These are phyloP conservation scores for Rhopalosiphum nymphaeae DNA, from an alignment of 2,888 invertebrate genomes.

Conservation along the genomic window DNA sequence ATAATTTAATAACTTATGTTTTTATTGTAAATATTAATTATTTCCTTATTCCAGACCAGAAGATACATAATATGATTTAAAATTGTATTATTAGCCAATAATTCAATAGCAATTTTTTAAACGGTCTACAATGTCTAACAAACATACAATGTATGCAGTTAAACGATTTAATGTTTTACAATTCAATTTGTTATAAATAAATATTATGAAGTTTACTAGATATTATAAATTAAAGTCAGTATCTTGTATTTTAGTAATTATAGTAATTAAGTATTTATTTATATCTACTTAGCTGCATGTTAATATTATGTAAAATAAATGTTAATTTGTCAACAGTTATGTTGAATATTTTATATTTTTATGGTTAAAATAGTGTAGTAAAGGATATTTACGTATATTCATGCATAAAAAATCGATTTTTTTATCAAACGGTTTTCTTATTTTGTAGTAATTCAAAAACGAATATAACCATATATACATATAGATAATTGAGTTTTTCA, in stretches of 20 bases:
- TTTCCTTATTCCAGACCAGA: background rate
- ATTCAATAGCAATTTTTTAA: background rate
- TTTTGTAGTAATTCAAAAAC: too few species aligned
- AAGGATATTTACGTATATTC: background rate
- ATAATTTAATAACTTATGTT: background rate
- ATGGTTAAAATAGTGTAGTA: background rate
- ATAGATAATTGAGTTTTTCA: too few species aligned
- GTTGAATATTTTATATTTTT: background rate
- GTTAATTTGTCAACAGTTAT: background rate
- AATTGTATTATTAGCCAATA: background rate
- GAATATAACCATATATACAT: too few species aligned
- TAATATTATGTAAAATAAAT: background rate
- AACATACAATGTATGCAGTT: background rate
- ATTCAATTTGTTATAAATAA: background rate
- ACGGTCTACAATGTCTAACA: background rate
- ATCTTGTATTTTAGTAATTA: background rate
- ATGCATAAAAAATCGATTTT: too few species aligned
- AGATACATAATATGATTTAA: background rate
- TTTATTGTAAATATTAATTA: background rate
- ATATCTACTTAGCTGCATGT: background rate
- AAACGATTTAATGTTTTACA: background rate
- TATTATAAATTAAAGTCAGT: background rate
- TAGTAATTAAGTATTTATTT: too few species aligned
- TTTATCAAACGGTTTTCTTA: too few species aligned
- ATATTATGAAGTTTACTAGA: background rate